Conservation (phyloP, 2,797 vertebrate genomes). For the Melopsittacus undulatus region DNA sequence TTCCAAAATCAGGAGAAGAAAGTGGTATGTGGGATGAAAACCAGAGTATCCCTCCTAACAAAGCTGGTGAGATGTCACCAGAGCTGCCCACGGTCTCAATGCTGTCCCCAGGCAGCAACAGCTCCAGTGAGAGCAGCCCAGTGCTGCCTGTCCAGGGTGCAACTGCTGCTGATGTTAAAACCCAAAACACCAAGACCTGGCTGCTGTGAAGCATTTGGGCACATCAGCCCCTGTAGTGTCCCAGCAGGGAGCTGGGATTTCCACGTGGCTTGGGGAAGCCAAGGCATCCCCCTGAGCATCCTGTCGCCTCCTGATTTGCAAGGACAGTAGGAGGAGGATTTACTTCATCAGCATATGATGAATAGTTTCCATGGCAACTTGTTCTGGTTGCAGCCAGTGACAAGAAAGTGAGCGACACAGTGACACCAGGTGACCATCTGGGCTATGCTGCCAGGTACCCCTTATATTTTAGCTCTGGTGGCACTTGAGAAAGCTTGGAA, state of each 20-base stretch:
- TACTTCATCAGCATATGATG: not conserved
- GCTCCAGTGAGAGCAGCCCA: not conserved
- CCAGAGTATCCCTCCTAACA: not conserved
- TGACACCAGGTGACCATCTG: not conserved
- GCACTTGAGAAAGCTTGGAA: not conserved
- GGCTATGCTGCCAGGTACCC: not conserved
- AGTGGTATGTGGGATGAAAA: not conserved
- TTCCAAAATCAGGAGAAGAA: not conserved
- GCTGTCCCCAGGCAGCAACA: not conserved
- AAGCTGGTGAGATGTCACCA: not conserved
- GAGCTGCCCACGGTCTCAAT: not conserved
- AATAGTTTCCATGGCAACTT: not conserved
- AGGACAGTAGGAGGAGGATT: not conserved
- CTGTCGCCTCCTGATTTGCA: not conserved
- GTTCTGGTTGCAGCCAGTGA: not conserved
- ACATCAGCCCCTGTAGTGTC: accelerated
- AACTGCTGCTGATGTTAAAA: not conserved
- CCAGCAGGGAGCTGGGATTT: not conserved
- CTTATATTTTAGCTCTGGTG: not conserved
- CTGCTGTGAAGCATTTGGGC: not conserved
- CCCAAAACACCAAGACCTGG: accelerated
- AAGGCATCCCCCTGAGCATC: not conserved
- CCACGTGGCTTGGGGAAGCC: accelerated
- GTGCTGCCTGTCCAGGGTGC: accelerated
- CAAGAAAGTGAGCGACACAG: not conserved